Base-by-base conservation (phyloP, 2,113 vertebrate genomes). In the Tachysurus fulvidraco region DNA sequence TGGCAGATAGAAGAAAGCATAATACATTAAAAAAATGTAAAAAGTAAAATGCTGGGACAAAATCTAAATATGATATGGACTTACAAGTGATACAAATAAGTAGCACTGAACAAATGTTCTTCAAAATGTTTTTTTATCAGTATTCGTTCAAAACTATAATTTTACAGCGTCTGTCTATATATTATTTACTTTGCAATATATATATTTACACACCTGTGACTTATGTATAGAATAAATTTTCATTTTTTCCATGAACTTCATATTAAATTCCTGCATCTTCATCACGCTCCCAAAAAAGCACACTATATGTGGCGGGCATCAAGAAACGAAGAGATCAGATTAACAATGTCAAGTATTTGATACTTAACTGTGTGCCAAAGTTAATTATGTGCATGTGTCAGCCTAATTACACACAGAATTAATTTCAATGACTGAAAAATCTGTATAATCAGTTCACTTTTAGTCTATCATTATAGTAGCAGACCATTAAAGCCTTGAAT, bases 101-200 rank as follows among this genome's bases (percentile, higher is more conserved):
- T 79, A 28, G 21, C 0, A 59, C 54, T 84, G 8, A 25, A 57
- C 52, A 78, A 69, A 80, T 57, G 2, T 11, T 44, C 8, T 44
- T 67, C 7, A n/a, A n/a, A n/a, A n/a, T n/a, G n/a, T n/a, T 78
- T 52, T 28, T 73, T 73, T 11, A 19, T n/a, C 8, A 65, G 67
- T 36, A 62, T 71, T 81, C 30, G 83, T 83, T 85, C 54, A 71
- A 86, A 90, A 90, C 73, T 85, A 85, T 81, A 85, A 82, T 71
- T 46, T 57, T 82, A 79, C 84, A 83, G 78, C 64, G 11, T 88
- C 57, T 62, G 36, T 73, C 74, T 77, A 54, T 77, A 81, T 87
- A 81, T 74, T 78, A 36, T 54, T 60, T 76, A 5, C 62, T 69
- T 44, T 44, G 41, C 44, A 46, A 46, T 74, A 25, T 83, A 71